Conservation (phyloP, 2,113 vertebrate species). For the Melanerpes aurifrons region DNA sequence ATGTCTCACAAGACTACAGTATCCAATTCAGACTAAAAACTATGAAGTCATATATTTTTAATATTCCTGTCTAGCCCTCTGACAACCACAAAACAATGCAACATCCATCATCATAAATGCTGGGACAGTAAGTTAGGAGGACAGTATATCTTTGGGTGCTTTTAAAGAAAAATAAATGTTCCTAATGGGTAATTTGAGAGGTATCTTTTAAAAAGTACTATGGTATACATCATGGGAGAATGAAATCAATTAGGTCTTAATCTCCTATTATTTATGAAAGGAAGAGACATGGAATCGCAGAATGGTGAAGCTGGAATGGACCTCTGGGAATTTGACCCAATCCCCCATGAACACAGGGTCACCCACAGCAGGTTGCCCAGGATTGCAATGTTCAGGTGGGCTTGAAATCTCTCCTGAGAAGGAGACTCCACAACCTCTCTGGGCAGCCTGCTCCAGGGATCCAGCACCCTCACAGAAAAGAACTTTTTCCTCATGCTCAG, state of each 20-base stretch:
- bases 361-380: too few species aligned
- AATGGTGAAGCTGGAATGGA: too few species aligned
- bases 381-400: too few species aligned
- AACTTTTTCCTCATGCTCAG: too few species aligned
- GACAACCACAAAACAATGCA: constrained; percentile 57
- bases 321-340: too few species aligned
- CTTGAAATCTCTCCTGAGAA: too few species aligned
- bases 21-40: constrained; percentile 40
- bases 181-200: neutral
- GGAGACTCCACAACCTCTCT: too few species aligned
- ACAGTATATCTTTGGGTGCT: neutral
- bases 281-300: neutral
- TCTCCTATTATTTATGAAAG: neutral
- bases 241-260: constrained; percentile 24
- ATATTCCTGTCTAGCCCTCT: constrained; percentile 53
- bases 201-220: neutral
- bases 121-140: constrained; percentile 16
- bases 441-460: too few species aligned
- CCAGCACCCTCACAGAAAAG: too few species aligned
- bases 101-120: constrained; percentile 34
- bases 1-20: constrained; percentile 21
- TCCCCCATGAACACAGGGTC: too few species aligned
- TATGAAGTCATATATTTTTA: constrained; percentile 58
- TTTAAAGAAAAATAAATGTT: constrained; percentile 32
- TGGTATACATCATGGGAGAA: neutral